A percentile compares a stretch with the other conserved stretches of the same genome.
phyloP scores from a whole-genome alignment of 1,140 invertebrate genomes.

The Drosophila takahashii region DNA sequence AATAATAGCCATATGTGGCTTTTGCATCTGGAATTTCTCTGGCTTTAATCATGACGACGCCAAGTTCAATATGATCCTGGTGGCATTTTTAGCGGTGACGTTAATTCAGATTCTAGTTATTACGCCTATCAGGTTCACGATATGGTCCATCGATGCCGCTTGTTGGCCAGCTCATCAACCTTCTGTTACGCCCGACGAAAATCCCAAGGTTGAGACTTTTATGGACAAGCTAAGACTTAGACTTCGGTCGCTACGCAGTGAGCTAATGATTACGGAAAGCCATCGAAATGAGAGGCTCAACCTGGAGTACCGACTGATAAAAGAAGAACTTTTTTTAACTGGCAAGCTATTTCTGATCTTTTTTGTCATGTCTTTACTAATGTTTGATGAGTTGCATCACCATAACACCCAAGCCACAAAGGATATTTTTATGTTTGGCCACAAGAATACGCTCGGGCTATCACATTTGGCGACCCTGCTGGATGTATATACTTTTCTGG shows the following conservation, averaged over 20 bases:
- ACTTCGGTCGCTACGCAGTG: constrained; percentile 20
- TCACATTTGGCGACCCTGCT: constrained; percentile 2
- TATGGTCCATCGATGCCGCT: constrained; percentile 38
- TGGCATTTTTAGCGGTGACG: constrained; percentile 13
- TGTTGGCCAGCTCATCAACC: constrained; percentile 25
- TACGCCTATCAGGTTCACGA: constrained; percentile 38
- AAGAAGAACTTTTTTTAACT: constrained; percentile 51
- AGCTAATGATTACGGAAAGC: constrained; percentile 40
- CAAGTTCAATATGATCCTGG: constrained; percentile 36
- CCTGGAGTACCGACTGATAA: constrained; percentile 50
- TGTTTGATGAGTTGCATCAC: constrained; percentile 2
- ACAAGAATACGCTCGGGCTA: constrained; percentile 21
- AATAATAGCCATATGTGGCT: not conserved
- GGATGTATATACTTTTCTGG: constrained; percentile 48
- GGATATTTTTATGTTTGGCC: constrained; percentile 6
- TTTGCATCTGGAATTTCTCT: constrained; percentile 16
- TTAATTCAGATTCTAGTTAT: constrained; percentile 24
- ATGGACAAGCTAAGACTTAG: constrained; percentile 38
- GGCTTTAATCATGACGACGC: constrained; percentile 39
- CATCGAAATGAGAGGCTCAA: constrained; percentile 67
- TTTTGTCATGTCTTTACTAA: constrained; percentile 31
- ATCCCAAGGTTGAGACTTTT: constrained; percentile 12
- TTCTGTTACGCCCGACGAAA: not conserved
- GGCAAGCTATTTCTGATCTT: constrained; percentile 44
- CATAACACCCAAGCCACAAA: constrained; percentile 29